Base-by-base conservation (phyloP, 53 echinoderm and acorn worm genomes). In the Echinarachnius parma region DNA sequence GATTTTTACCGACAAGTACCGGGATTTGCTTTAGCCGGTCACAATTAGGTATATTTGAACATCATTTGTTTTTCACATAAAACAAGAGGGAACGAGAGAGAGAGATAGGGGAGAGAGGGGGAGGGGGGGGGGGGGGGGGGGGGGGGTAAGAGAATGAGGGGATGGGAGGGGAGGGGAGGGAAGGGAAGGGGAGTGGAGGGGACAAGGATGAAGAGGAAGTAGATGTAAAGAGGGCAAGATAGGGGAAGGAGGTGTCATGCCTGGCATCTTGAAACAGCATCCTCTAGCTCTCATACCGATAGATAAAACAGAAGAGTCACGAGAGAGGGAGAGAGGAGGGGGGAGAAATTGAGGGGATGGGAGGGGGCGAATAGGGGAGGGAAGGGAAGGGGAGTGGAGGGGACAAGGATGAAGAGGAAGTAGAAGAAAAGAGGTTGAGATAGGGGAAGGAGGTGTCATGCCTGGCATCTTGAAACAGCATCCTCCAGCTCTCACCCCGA, bases 251-350 rank as follows among this genome's bases (percentile, higher is more conserved):
- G 13, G 39, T 9, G 39, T 7, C 7, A 24, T 16, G 65, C 37
- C 46, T 65, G 65, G 46, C 55, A 33, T 56, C 44, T 28, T 32
- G 42, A 56, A 56, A 37, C 55, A 39, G 74, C 20, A 57, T 29
- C 39, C 74, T 9, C 26, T 37, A 72, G 74, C 55, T 54, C 74
- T 72, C 37, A 8, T 36, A 26, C 13, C 37, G 27, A 72, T 72
- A 24, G 7, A 39, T 13, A 39, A 39, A 39, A 39, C 7, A 39
- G 39, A 39, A 13, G 13, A 9, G 39, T 39, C 7, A 13, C 7
- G 39, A 39, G 39, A 39, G 39, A 13, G 39, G 13, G 39, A 39
- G 39, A 39, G 39, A 39, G 39, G 13, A 9, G 39, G 39, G 39
- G 39, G 39, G 39, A 39, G 39, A 39, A 13, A 39, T 7, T 9